Percentiles rank a stretch among this genome's conserved stretches.
Conservation (phyloP, 2,888 invertebrate genomes). For the Drosophila testacea region DNA sequence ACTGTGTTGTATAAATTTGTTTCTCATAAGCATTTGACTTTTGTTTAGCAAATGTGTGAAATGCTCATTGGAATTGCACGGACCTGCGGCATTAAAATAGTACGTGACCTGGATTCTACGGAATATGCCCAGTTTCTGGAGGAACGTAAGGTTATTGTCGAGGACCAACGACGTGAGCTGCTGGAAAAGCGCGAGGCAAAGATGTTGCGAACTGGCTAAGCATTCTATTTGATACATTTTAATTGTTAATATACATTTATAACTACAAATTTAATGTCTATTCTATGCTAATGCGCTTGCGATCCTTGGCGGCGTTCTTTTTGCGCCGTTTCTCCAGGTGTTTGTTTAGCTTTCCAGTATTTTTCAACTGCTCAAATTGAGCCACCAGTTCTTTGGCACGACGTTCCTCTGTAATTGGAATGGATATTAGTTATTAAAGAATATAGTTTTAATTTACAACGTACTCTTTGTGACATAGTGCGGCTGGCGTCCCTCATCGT, state of each 20-base stretch:
- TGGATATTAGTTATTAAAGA: background rate
- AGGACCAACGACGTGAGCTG: constrained; percentile 90
- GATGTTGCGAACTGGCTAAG: constrained; percentile 92
- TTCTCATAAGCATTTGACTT: background rate
- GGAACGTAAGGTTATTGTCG: constrained; percentile 89
- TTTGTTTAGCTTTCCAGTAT: constrained; percentile 91
- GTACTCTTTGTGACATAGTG: constrained; percentile 91
- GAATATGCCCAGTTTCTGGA: constrained; percentile 94
- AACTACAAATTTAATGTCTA: constrained; percentile 53
- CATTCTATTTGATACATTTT: constrained; percentile 27
- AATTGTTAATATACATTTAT: constrained; percentile 61
- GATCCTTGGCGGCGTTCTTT: constrained; percentile 87
- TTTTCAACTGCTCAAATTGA: constrained; percentile 93
- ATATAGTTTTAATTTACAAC: background rate
- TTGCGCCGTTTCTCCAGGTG: constrained; percentile 93
- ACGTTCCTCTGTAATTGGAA: constrained; percentile 90
- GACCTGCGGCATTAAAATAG: constrained; percentile 94
- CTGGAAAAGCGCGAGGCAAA: constrained; percentile 95
- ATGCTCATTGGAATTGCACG: constrained; percentile 92
- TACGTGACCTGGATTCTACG: constrained; percentile 90
- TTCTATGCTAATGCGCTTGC: constrained; percentile 83
- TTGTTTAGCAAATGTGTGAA: constrained; percentile 90
- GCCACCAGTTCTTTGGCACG: constrained; percentile 90
- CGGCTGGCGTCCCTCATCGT: constrained; percentile 90
- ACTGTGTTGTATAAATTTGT: background rate